Base-by-base conservation (phyloP, 2,888 invertebrate genomes). In the Plagodis dolabraria region DNA sequence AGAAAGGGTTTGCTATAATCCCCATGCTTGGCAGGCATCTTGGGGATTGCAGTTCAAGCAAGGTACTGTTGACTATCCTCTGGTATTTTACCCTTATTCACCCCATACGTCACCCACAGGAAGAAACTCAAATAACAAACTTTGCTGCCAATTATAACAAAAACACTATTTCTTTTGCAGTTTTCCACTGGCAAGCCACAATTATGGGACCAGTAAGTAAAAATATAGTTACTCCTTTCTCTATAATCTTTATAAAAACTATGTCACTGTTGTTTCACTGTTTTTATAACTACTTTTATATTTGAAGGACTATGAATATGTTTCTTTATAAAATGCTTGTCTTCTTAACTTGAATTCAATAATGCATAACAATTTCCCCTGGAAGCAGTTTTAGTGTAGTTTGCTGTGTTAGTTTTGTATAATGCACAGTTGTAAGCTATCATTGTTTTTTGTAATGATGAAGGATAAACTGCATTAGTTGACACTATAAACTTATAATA, bases 171-270 rank as follows among this genome's bases (percentile, higher is more conserved):
- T 85, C 85, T 72, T 91, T 96, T 96, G 79, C 95, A 99, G 98
- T 99, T 94, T 99, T 99, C 95, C 99, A 99, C 93, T 99, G 99
- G 99, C 99, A 99, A 95, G 99, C 99, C 93, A 99, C 99, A 94
- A 99, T 99, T 92, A 99, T 99, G 98, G 99, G 99, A 94, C 99
- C 99, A 94, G 98, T 98, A 95, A 97, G 97, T 96, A 93, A 43
- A 93, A 43, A 33, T 38, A 43, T 46, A 35, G 6, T 34, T 33
- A 47, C 36, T 49, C 7, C 22, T 4, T 22, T 2, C 22, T 22
- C 22, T 4, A 22, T 49, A 45, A n/a, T 47, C 33, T 43, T 0
- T 9, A 40, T 45, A 43, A 59, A 50, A 54, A 51, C 48, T 51
- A 51, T 57, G 46, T 52, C 11, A 44, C 51, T 12, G 44, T 56